These are phyloP conservation scores for Ornithoptera alexandrae DNA, from an alignment of 2,888 invertebrate genomes.

Conservation along the genomic window DNA sequence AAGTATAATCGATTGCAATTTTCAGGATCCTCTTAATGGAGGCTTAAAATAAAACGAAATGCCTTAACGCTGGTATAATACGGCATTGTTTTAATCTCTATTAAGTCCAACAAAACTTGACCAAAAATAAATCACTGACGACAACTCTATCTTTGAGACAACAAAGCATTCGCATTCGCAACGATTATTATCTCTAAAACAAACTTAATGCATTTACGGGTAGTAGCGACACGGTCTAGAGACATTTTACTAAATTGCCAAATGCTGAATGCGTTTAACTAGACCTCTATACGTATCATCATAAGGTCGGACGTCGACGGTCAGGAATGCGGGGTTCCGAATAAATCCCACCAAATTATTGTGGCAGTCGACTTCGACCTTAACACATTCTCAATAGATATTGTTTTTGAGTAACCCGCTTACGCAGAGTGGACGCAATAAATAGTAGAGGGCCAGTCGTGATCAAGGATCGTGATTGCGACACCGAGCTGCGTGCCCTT, in stretches of 20 bases:
- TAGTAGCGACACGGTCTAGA: conserved; percentile 78
- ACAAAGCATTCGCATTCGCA: conserved; percentile 69
- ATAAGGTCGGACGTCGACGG: conserved; percentile 49
- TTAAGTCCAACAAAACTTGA: conserved; percentile 68
- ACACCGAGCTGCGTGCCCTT: conserved; percentile 78
- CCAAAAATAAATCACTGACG: conserved; percentile 75
- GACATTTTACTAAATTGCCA: conserved; percentile 65
- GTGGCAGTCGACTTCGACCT: conserved; percentile 40
- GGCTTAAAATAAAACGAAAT: conserved; percentile 20
- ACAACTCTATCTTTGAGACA: conserved; percentile 78
- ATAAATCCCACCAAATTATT: conserved; percentile 36
- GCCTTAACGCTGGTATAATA: conserved; percentile 38
- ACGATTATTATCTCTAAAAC: conserved; percentile 78
- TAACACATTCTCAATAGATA: conserved; percentile 41
- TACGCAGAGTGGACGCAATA: conserved; percentile 48
- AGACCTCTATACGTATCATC: conserved; percentile 38
- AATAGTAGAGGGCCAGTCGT: conserved; percentile 72
- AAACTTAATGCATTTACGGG: conserved; percentile 78
- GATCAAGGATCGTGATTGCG: conserved; percentile 78
- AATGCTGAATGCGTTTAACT: conserved; percentile 39
- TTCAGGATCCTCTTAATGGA: conserved; percentile 7
- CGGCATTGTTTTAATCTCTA: conserved; percentile 52
- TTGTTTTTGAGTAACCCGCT: conserved; percentile 41
- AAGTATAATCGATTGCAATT: background rate
- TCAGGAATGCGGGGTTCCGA: conserved; percentile 26